Evolutionary conservation across 2,113 vertebrate species (phyloP).

Genomic region (Phasianus colchicus): DNA sequence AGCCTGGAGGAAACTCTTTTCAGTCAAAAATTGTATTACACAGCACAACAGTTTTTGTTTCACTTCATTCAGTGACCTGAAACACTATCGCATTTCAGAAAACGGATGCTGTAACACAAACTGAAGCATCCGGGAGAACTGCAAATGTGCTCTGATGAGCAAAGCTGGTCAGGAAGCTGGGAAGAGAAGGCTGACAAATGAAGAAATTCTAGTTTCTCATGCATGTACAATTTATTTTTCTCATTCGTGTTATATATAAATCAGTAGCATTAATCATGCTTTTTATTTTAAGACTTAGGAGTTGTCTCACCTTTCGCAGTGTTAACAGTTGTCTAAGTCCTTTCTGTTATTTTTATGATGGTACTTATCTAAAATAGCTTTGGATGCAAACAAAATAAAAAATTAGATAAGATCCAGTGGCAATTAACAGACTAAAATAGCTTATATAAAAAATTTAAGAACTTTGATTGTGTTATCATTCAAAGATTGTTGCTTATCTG

Average conservation of each 20-base stretch:
- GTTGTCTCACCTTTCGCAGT: not conserved
- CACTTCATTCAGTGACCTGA: not conserved
- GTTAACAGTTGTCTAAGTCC: not conserved
- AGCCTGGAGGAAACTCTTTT: not conserved
- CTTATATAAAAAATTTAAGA: not conserved
- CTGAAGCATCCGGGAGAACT: rapidly evolving
- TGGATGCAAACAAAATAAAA: not conserved
- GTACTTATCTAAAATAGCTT: not conserved
- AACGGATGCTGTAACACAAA: not conserved
- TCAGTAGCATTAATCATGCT: not conserved
- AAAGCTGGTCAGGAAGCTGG: not conserved
- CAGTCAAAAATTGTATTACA: not conserved
- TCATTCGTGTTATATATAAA: not conserved
- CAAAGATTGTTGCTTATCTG: not conserved
- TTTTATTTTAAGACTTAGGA: not conserved
- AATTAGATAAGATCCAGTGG: not conserved
- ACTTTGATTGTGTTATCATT: not conserved
- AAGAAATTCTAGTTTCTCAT: not conserved
- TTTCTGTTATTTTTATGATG: not conserved
- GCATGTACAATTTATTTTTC: not conserved
- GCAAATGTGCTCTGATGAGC: not conserved
- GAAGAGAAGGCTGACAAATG: not conserved
- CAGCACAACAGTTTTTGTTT: not conserved
- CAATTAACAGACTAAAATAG: not conserved
- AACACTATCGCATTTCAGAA: not conserved